Conservation (phyloP, 2,888 invertebrate genomes). For the Stenodema calcarata region DNA sequence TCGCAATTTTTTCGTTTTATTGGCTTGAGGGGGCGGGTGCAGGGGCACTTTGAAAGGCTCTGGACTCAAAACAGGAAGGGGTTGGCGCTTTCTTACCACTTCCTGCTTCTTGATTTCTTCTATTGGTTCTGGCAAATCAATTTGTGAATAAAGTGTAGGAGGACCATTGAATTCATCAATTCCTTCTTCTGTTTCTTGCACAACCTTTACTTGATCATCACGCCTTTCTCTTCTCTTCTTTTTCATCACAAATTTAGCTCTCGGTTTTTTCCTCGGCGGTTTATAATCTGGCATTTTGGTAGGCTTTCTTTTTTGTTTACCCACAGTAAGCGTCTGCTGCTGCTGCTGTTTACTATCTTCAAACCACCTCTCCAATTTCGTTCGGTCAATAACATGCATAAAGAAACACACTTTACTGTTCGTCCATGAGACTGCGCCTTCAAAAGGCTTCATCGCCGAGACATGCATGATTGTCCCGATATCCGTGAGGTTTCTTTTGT, state of each 20-base stretch:
- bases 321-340: neutral
- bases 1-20: neutral
- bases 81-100: neutral
- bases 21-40: neutral
- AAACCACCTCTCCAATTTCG: constrained; percentile 95
- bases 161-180: neutral
- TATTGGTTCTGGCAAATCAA: neutral
- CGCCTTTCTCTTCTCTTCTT: neutral
- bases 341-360: constrained; percentile 62
- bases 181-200: neutral
- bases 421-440: constrained; percentile 98
- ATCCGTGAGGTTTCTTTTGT: constrained; percentile 95
- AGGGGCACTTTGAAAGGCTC: neutral
- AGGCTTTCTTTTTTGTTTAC: neutral
- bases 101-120: neutral
- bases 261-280: neutral
- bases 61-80: neutral
- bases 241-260: neutral
- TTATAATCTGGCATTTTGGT: neutral
- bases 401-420: constrained; percentile 98
- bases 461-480: constrained; percentile 99
- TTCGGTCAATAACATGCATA: constrained; percentile 96
- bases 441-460: constrained; percentile 91
- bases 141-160: too few relatives aligned
- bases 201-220: neutral